Evolutionary conservation across 2,888 invertebrate species (phyloP).

Genomic region (Amiota minor): DNA sequence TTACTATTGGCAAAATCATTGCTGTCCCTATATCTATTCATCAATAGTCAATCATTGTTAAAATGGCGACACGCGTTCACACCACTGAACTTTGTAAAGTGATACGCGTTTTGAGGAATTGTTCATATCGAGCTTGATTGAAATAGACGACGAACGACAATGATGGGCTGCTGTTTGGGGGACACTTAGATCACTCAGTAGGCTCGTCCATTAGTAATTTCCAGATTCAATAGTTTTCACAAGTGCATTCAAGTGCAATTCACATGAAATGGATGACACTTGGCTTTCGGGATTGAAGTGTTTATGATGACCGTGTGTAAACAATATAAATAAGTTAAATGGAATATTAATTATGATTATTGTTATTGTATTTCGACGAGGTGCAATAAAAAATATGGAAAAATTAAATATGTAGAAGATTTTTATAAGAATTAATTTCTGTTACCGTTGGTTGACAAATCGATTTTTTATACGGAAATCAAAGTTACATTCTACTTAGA

Average conservation of each 20-base stretch:
- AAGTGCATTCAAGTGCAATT: slow-evolving; percentile 10
- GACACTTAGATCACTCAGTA: background rate
- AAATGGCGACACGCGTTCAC: background rate
- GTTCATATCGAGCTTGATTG: background rate
- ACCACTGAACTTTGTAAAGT: slow-evolving; percentile 1
- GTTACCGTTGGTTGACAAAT: background rate
- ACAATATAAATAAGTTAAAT: background rate
- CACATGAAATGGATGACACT: background rate
- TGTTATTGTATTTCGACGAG: too few relatives aligned
- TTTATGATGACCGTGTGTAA: background rate
- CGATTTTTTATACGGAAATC: too few relatives aligned
- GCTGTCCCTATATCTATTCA: background rate
- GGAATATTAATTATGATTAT: background rate
- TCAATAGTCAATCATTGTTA: background rate
- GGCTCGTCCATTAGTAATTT: slow-evolving; percentile 16
- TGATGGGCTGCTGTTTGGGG: background rate
- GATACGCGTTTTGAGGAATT: background rate
- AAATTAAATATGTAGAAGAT: background rate
- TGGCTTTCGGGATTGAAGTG: background rate
- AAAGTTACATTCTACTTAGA: too few relatives aligned
- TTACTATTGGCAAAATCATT: slow-evolving; percentile 5
- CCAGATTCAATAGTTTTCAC: background rate
- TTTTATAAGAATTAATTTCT: background rate
- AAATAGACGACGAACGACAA: background rate
- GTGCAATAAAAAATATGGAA: background rate